Percentiles rank a stretch among this genome's conserved stretches.
These are phyloP conservation scores for Drosophila hamatofila DNA, from an alignment of 2,888 invertebrate species.

Conservation along the genomic window DNA sequence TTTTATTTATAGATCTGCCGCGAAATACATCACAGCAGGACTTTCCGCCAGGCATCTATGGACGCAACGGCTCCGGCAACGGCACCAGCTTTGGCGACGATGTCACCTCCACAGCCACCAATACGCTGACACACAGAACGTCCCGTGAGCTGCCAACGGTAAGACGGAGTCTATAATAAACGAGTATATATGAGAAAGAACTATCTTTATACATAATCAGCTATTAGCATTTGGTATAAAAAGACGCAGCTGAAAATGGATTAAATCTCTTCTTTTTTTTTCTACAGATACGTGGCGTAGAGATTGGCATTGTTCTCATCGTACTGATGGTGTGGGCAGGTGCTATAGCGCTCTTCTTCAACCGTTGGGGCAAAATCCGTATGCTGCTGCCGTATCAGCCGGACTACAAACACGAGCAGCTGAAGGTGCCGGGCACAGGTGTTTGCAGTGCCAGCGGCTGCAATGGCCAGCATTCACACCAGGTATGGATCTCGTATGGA, in stretches of 20 bases:
- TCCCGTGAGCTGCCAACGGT: slow-evolving; percentile 85
- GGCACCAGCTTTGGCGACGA: slow-evolving; percentile 77
- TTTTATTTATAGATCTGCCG: slow-evolving; percentile 88
- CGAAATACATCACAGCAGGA: slow-evolving; percentile 92
- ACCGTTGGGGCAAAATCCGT: slow-evolving; percentile 95
- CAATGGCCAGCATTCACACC: slow-evolving; percentile 87
- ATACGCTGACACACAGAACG: slow-evolving; percentile 82
- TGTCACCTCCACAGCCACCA: slow-evolving; percentile 83
- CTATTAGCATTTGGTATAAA: neutral
- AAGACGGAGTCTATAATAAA: slow-evolving; percentile 33
- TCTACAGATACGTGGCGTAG: slow-evolving; percentile 92
- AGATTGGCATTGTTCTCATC: slow-evolving; percentile 94
- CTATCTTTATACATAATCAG: neutral
- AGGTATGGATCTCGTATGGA: slow-evolving; percentile 77
- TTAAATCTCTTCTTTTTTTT: neutral
- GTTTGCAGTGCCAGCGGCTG: slow-evolving; percentile 88
- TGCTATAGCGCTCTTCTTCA: slow-evolving; percentile 94
- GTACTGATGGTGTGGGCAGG: slow-evolving; percentile 94
- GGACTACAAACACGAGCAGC: slow-evolving; percentile 94
- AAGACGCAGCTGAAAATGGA: neutral
- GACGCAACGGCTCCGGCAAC: slow-evolving; percentile 55
- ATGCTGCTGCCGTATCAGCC: slow-evolving; percentile 97
- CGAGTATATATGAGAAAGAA: neutral
- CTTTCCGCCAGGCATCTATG: slow-evolving; percentile 79
- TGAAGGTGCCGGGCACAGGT: slow-evolving; percentile 91